Evolutionary conservation across 2,888 invertebrate genomes (phyloP).

Genomic region (Neria commutata): DNA sequence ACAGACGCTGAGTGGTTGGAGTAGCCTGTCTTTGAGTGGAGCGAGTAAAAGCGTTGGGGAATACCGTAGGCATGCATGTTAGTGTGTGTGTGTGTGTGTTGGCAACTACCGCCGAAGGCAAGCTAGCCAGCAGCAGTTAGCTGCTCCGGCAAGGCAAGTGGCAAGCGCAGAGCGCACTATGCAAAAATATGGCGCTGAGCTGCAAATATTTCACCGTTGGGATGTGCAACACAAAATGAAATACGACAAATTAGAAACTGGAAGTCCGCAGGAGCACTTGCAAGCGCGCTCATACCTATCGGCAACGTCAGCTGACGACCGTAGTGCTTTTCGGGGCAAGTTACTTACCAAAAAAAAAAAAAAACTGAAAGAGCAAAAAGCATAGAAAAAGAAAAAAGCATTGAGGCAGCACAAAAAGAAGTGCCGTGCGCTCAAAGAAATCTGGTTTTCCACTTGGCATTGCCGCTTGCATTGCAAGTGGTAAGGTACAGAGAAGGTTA

Average conservation of each 20-base stretch:
- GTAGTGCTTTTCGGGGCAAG: too few relatives aligned
- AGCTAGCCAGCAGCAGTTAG: too few relatives aligned
- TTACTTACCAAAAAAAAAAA: too few relatives aligned
- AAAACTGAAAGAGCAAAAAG: not conserved
- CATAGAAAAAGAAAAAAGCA: not conserved
- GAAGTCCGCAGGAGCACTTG: not conserved
- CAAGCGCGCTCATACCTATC: too few relatives aligned
- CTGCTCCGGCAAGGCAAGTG: not conserved
- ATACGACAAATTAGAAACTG: not conserved
- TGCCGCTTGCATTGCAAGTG: not conserved
- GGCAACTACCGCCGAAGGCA: too few relatives aligned
- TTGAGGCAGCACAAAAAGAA: too few relatives aligned
- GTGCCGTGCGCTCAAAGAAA: not conserved
- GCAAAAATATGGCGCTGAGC: not conserved
- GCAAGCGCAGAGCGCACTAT: not conserved
- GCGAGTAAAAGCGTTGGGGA: not conserved
- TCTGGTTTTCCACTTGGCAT: not conserved
- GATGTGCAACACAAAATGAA: conserved; percentile 1
- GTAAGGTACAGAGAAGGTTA: not conserved
- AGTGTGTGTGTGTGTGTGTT: not conserved
- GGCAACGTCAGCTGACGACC: too few relatives aligned
- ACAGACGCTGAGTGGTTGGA: not conserved
- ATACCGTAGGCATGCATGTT: not conserved
- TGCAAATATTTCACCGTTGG: conserved; percentile 18
- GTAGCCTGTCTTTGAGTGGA: not conserved